Conservation (phyloP, 2,797 vertebrate species). For the Glyptemys insculpta region DNA sequence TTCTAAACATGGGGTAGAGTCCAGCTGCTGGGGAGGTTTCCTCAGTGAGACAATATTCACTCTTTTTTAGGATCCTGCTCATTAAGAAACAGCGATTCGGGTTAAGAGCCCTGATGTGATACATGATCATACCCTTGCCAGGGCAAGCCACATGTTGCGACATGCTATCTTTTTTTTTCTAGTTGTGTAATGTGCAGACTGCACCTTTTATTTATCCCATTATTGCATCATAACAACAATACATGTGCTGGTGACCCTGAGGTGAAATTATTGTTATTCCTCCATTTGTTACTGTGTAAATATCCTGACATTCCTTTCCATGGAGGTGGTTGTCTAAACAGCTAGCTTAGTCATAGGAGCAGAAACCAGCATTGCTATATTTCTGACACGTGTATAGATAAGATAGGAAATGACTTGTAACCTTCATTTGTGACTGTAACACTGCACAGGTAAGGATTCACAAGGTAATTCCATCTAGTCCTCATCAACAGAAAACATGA, state of each 20-base stretch:
- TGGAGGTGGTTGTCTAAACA: not conserved
- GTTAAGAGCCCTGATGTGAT: no score
- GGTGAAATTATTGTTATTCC: not conserved
- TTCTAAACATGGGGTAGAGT: not conserved
- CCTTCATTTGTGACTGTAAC: not conserved
- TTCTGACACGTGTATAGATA: not conserved
- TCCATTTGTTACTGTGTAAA: not conserved
- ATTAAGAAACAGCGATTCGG: not conserved
- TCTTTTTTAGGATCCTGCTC: not conserved
- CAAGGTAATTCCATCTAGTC: not conserved
- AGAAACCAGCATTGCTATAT: not conserved
- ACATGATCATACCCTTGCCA: not conserved
- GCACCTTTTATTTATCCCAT: not conserved
- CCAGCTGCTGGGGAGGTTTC: not conserved
- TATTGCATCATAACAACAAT: not conserved
- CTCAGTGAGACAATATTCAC: no score
- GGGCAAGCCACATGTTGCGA: not conserved
- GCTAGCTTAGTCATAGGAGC: not conserved
- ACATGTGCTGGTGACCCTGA: not conserved
- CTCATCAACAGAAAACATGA: not conserved
- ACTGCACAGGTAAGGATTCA: accelerated
- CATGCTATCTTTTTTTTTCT: not conserved
- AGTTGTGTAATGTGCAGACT: not conserved
- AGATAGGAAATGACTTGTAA: not conserved
- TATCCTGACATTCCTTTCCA: not conserved